Evolutionary conservation across 2,797 vertebrate species (phyloP).

Genomic region (Mormyrops attenuatus): DNA sequence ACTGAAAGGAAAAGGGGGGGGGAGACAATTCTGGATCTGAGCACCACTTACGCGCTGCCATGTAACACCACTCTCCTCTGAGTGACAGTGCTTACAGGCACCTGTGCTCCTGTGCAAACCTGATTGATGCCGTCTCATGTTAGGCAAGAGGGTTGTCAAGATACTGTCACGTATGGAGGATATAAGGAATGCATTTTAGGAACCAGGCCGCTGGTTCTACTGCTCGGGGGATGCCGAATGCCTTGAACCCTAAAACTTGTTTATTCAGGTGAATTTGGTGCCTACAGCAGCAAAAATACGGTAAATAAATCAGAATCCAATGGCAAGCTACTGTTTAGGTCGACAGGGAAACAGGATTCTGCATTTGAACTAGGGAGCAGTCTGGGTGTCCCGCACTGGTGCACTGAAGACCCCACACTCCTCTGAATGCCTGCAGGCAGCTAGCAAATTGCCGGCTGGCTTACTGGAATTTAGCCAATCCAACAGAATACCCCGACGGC

Average conservation of each 20-base stretch:
- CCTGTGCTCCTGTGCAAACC: constrained; percentile 17
- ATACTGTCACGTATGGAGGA: neutral
- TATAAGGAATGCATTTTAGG: neutral
- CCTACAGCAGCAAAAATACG: neutral
- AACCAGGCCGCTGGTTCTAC: neutral
- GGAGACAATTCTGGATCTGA: neutral
- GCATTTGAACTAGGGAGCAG: neutral
- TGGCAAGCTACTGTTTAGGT: neutral
- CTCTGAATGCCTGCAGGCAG: neutral
- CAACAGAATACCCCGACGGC: neutral
- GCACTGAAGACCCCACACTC: neutral
- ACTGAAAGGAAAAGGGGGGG: constrained; percentile 53
- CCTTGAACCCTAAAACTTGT: neutral
- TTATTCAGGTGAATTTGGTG: neutral
- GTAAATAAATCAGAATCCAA: neutral
- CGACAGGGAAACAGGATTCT: neutral
- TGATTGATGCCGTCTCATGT: constrained; percentile 29
- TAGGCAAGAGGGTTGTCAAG: neutral
- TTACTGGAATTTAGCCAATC: neutral
- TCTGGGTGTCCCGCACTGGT: neutral
- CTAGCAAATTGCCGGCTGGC: neutral
- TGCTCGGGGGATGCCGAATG: neutral
- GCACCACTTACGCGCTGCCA: neutral
- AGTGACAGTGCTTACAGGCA: neutral
- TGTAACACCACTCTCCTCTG: neutral